phyloP scores from a whole-genome alignment of 1,140 invertebrate genomes.

The Mizuhopecten yessoensis region DNA sequence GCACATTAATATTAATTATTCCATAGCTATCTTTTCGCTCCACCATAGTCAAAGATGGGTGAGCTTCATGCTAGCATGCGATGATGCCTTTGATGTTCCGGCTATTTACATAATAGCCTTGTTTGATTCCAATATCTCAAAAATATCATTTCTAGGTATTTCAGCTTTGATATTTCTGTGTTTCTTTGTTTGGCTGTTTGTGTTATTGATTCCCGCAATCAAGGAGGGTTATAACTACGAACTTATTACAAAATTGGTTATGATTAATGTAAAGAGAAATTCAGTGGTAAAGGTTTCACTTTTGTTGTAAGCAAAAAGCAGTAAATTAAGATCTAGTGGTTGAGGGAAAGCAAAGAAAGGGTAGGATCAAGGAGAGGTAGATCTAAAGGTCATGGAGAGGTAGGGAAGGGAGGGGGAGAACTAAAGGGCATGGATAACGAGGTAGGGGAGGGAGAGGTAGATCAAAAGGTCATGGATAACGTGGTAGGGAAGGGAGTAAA shows the following conservation, averaged over 20 bases:
- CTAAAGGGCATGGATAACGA: too few species aligned
- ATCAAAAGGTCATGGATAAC: too few species aligned
- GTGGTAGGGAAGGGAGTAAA: too few species aligned
- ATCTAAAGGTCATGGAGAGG: background rate
- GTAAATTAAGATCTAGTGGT: too few species aligned
- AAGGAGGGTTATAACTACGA: background rate
- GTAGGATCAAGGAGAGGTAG: too few species aligned
- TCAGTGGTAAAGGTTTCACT: too few species aligned
- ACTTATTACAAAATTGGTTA: background rate
- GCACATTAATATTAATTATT: background rate
- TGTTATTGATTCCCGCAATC: background rate
- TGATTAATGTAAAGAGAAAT: background rate
- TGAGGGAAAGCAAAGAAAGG: too few species aligned
- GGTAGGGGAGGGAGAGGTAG: too few species aligned
- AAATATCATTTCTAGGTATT: background rate
- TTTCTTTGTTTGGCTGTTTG: background rate
- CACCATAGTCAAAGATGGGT: background rate
- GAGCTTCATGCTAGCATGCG: constrained; percentile 21
- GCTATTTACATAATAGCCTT: background rate
- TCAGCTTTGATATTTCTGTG: background rate
- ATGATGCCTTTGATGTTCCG: background rate
- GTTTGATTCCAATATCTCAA: constrained; percentile 1
- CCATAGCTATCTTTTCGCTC: background rate
- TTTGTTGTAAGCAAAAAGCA: too few species aligned
- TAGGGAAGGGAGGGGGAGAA: too few species aligned